phyloP scores from a whole-genome alignment of 2,797 vertebrate genomes.

The Vultur gryphus region DNA sequence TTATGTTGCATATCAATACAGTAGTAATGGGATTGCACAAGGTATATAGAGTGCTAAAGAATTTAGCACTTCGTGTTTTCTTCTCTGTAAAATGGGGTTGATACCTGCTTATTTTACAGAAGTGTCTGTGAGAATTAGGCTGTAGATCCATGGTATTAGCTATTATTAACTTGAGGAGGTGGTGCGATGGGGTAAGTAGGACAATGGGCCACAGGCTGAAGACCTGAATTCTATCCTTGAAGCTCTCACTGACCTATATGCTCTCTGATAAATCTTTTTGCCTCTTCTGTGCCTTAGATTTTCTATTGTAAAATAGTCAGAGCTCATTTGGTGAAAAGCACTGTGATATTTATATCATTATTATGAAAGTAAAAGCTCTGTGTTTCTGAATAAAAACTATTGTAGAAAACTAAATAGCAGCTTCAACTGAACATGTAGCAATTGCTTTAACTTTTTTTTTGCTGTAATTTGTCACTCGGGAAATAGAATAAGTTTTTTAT shows the following conservation, averaged over 20 bases:
- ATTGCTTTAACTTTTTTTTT: not conserved
- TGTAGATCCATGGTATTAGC: constrained; percentile 49
- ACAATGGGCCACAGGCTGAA: not conserved
- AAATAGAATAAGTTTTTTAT: not conserved
- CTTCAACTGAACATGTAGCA: not conserved
- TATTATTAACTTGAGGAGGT: constrained; percentile 49
- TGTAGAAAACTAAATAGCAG: not conserved
- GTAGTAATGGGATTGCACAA: not conserved
- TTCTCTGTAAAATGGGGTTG: constrained; percentile 1
- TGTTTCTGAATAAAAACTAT: not conserved
- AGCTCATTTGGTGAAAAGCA: not conserved
- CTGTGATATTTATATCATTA: not conserved
- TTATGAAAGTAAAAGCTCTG: not conserved
- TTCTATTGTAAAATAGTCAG: not conserved
- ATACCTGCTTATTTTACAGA: constrained; percentile 13
- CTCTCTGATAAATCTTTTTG: not conserved
- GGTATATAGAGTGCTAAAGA: not conserved
- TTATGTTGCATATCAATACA: not conserved
- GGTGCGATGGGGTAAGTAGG: constrained; percentile 24
- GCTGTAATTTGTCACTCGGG: not conserved
- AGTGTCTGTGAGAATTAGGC: constrained; percentile 23
- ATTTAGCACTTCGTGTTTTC: not conserved
- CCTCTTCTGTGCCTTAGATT: not conserved
- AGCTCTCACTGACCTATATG: not conserved
- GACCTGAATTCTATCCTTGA: not conserved